Base-by-base conservation (phyloP, 2,113 vertebrate species). In the Zosterops borbonicus region DNA sequence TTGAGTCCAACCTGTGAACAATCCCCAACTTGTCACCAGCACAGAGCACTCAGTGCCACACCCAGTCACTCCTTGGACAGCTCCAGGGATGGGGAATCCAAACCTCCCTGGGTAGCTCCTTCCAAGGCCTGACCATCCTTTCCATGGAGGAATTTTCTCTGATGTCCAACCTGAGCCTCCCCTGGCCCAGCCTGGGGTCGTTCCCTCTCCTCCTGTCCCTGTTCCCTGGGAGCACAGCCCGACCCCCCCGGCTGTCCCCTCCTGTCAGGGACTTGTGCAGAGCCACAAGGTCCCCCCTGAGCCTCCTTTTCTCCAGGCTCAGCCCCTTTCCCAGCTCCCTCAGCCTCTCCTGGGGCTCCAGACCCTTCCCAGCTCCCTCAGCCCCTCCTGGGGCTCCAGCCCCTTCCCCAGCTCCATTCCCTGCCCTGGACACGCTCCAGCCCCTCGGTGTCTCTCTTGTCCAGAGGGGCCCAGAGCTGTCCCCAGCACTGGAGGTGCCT, bases 1-100 rank as follows among this genome's bases (percentile, higher is more conserved):
- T 10, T 1, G 4, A 50, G 14, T 11, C 27, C 59, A 33, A 2
- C 0, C 22, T 33, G 42, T 37, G 58, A 1, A 21, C 3, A 2
- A 37, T 15, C 3, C 21, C 4, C 27, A 12, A 11, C 17, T 0
- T 31, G 17, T 64, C 49, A 15, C 6, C 67, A 42, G 17, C 8
- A 35, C 67, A 42, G 25, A 49, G 50, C 41, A 4, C 42, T 31
- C 6, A 19, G 49, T 56, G 35, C 1, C 50, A 42, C 1, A 0
- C 24, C 15, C 49, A 55, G 15, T 1, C 19, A 0, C 29, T 39
- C 56, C 84, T 29, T 7, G 56, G 65, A 16, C 12, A 55, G 1
- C 28, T 47, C 10, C 41, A 55, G 47, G n/a, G 3, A 11, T 17
- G 19, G 17, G 42, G 17, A 44, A 44, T 44, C 42, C 42, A 44